Conservation (phyloP, 2,888 invertebrate species). For the Operophtera brumata region DNA sequence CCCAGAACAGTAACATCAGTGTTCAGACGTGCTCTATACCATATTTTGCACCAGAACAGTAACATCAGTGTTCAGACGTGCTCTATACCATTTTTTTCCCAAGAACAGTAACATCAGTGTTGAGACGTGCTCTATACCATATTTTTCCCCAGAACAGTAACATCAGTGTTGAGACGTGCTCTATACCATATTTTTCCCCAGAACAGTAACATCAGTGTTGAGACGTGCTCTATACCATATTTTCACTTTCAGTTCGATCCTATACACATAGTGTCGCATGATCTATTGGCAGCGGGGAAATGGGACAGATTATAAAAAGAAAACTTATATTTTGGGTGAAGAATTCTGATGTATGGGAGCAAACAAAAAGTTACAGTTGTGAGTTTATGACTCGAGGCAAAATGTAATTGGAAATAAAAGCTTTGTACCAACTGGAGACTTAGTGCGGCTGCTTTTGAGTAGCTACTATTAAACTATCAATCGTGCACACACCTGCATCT, state of each 20-base stretch:
- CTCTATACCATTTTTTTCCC: slow-evolving; percentile 33
- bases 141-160: too few species aligned
- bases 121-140: slow-evolving; percentile 38
- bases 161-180: too few species aligned
- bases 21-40: slow-evolving; percentile 39
- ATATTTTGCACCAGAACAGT: too few species aligned
- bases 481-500: too few species aligned
- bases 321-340: slow-evolving; percentile 28
- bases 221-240: slow-evolving; percentile 36
- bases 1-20: too few species aligned
- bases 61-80: too few species aligned
- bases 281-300: slow-evolving; percentile 33
- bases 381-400: slow-evolving; percentile 12
- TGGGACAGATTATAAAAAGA: slow-evolving; percentile 34
- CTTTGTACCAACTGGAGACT: not conserved
- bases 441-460: not conserved
- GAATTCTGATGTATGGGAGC: slow-evolving; percentile 30
- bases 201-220: too few species aligned
- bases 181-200: slow-evolving; percentile 31
- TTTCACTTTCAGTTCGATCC: slow-evolving; percentile 17
- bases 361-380: slow-evolving; percentile 29
- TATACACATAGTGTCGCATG: slow-evolving; percentile 36
- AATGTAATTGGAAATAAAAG: slow-evolving; percentile 6
- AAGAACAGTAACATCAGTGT: too few species aligned
- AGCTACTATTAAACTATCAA: too few species aligned